Evolutionary conservation across 2,113 vertebrate genomes (phyloP).

Genomic region (Engraulis encrasicolus): DNA sequence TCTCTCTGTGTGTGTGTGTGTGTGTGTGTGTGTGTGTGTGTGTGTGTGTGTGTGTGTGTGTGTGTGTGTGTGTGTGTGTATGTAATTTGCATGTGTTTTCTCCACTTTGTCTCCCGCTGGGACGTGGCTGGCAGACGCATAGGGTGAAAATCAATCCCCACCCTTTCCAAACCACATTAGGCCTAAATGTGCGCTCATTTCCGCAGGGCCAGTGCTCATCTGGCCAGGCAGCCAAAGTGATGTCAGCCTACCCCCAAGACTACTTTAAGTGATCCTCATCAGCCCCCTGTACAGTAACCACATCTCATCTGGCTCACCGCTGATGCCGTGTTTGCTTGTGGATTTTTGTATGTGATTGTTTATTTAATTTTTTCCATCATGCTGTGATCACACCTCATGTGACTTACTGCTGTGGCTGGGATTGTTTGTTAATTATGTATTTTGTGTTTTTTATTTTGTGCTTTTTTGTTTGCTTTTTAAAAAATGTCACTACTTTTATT

Average conservation of each 20-base stretch:
- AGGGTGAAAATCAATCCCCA: constrained; percentile 54
- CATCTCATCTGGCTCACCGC: neutral
- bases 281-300: constrained; percentile 15
- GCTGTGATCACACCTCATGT: too few species aligned
- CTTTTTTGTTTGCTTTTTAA: too few species aligned
- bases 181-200: constrained; percentile 61
- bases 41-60: constrained; percentile 27
- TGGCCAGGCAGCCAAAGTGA: too few species aligned
- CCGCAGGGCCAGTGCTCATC: constrained; percentile 38
- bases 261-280: constrained; percentile 48
- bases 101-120: constrained; percentile 43
- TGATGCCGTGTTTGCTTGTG: too few species aligned
- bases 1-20: neutral
- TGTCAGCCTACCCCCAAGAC: constrained; percentile 55
- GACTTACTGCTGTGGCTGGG: too few species aligned
- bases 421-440: too few species aligned
- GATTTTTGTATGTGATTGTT: too few species aligned
- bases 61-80: constrained; percentile 10
- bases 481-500: too few species aligned
- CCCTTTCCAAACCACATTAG: constrained; percentile 61
- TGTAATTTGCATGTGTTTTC: constrained; percentile 29
- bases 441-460: too few species aligned
- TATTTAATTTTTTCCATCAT: too few species aligned
- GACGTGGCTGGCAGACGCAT: constrained; percentile 55
- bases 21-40: neutral